Evolutionary conservation across 2,113 vertebrate species (phyloP).

Genomic region (Sinosuthora webbiana): DNA sequence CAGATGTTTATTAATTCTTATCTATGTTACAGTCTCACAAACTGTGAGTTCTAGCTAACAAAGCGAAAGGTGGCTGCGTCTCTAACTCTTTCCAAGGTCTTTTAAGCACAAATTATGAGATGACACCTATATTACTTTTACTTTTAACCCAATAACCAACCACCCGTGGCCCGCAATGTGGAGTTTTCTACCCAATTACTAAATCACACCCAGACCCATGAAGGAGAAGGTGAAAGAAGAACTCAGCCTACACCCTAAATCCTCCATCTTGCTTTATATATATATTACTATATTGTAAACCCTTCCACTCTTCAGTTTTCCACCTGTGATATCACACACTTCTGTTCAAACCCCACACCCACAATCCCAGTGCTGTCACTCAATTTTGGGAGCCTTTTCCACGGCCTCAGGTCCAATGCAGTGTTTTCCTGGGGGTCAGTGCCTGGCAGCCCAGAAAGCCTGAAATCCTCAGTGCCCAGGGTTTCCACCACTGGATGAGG

Average conservation of each 20-base stretch:
- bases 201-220: too few species aligned
- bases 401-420: neutral
- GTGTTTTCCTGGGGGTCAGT: neutral
- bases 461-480: fast-evolving
- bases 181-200: neutral
- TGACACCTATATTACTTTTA: neutral
- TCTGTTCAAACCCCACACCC: neutral
- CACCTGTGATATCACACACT: too few species aligned
- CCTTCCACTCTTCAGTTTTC: too few species aligned
- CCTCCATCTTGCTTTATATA: too few species aligned
- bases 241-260: too few species aligned
- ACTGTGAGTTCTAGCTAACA: neutral
- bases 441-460: neutral
- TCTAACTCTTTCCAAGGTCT: neutral
- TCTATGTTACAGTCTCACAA: neutral
- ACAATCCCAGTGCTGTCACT: neutral
- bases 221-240: too few species aligned
- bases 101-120: neutral
- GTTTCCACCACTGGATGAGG: neutral
- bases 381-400: neutral
- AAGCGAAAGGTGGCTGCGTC: neutral
- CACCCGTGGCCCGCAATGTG: neutral
- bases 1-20: neutral
- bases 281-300: too few species aligned
- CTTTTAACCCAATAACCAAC: neutral